Percentiles rank a stretch among this genome's conserved stretches.
Evolutionary conservation across 2,888 invertebrate genomes (phyloP).

Genomic region (Charanyca ferruginea): DNA sequence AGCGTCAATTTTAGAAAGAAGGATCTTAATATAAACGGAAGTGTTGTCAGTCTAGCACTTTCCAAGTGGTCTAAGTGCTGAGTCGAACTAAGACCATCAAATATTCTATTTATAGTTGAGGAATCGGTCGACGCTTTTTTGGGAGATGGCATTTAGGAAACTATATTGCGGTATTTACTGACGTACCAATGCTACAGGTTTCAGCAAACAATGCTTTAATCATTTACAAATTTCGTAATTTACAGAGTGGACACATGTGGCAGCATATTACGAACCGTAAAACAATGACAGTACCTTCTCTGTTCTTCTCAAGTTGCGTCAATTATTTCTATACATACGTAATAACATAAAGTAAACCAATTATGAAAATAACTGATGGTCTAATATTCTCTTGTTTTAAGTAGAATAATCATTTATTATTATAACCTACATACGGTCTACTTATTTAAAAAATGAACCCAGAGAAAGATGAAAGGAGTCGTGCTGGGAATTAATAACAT

Average conservation of each 20-base stretch:
- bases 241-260: not conserved
- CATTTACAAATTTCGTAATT: constrained; percentile 2
- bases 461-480: not conserved
- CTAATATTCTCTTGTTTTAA: not conserved
- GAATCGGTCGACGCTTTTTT: not conserved
- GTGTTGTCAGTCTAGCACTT: not conserved
- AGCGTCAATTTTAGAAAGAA: not conserved
- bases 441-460: too few relatives aligned
- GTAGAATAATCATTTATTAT: not conserved
- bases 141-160: constrained; percentile 3
- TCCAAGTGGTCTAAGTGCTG: not conserved
- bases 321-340: constrained; percentile 1
- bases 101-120: constrained; percentile 10
- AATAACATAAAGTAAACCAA: constrained; percentile 2
- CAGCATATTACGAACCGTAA: not conserved
- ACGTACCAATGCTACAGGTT: not conserved
- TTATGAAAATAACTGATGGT: not conserved
- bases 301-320: not conserved
- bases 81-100: not conserved
- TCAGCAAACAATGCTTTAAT: constrained; percentile 3
- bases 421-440: not conserved
- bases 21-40: not conserved
- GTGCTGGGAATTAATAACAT: constrained; percentile 9
- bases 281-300: constrained; percentile 20
- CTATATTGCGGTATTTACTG: not conserved